Evolutionary conservation across 1,140 invertebrate genomes (phyloP), one percentile per base, ranked within the genome.

Genomic region (Nebria ingens): DNA sequence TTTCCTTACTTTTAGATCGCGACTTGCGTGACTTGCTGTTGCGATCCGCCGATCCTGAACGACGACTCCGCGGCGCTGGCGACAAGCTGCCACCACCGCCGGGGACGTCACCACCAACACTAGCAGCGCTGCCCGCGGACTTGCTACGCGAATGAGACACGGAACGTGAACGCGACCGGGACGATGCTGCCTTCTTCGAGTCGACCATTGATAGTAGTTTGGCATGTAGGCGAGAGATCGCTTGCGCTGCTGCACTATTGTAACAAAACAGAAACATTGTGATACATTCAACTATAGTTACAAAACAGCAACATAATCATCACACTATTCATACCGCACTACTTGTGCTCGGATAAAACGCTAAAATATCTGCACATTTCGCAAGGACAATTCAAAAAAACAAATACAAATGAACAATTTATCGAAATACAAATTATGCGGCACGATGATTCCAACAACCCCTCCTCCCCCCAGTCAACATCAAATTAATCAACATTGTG

Each of bases 141-240:
- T 64, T 65, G 9, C 59, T 62, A 21, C 62, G 59, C 20, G 64
- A 64, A 20, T 59, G 51, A 2, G 67, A 68, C n/a, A 57, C 58
- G 1, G 68, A 67, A 13, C 65, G 61, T 2, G 68, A 67, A 6
- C 64, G 64, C 3, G 65, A 68, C 2, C 68, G 68, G 2, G 72
- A 73, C 53, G 69, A 69, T 11, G 70, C 68, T 11, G 67, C 64
- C 1, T 71, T 73, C 53, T 69, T 69, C 52, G 68, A 72, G 53
- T 75, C 75, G 1, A 78, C 77, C 54, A 80, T 76, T 19, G 77
- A 79, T 74, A 80, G 76, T 55, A 81, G 59, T 61, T 79, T 80
- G 0, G 78, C 79, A 67, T 80, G 79, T 0, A 80, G 66, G 61
- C 77, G 71, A 2, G 78, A 79, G 51, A 81, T 76, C 6, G 74